Base-by-base conservation (phyloP, 2,888 invertebrate species). In the Kryphioiulus occultus region DNA sequence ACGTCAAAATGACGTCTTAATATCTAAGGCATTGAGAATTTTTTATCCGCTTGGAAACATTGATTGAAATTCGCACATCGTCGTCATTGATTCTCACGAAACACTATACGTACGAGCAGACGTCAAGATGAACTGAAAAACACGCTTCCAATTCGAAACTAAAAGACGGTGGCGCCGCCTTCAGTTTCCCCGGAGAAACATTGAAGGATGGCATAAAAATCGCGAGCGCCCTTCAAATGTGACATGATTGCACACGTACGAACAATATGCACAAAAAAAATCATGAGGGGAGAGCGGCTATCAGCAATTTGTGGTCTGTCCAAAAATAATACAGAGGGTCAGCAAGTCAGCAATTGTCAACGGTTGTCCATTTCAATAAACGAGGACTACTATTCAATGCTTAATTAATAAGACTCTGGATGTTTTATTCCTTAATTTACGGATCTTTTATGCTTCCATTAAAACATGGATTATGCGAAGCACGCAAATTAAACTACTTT, bases 1-100 rank as follows among this genome's bases (percentile, higher is more conserved):
- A 32, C 78, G 78, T 30, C 78, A 78, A 30, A 78, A 5, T 17
- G 17, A 78, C 78, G 78, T 26, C 30, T 78, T 78, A 32, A 78
- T 32, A 15, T 12, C 78, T 68, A 78, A 78, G 78, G 78, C 78
- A 78, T 78, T 78, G 78, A 30, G 30, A 68, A 68, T 32, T 78
- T 78, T 30, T 78, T 78, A 78, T 78, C 78, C 78, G 78, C 78
- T 78, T 78, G 26, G 59, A 68, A 78, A 78, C 78, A 78, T 78
- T 78, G 78, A 78, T 78, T 30, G 78, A 78, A 78, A 78, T 78
- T 26, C 30, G 30, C 78, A 32, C 78, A 78, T 78, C 15, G 78
- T 32, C 17, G 30, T 78, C 10, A 26, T 78, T 30, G 78, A 78
- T 15, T 30, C 30, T 30, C 78, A 78, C 78, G 78, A 26, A 78